Percentiles rank a stretch among this genome's conserved stretches.
These are phyloP conservation scores for Halisarca cf. caerulea DNA, from an alignment of 37 sponge, comb jelly and placozoan genomes.

Conservation along the genomic window DNA sequence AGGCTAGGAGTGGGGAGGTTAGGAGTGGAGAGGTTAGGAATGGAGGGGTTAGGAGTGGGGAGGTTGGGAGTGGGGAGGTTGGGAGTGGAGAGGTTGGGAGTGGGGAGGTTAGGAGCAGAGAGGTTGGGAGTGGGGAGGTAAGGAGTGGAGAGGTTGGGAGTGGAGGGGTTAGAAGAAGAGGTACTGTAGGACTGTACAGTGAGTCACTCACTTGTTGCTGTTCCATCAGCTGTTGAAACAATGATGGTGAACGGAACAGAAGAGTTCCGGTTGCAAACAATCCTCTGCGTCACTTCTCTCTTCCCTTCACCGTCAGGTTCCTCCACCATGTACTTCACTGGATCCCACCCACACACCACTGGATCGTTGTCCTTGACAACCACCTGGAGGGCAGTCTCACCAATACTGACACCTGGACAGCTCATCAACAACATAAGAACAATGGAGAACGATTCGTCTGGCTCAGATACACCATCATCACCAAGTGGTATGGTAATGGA, in stretches of 20 bases:
- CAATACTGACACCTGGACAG: background rate
- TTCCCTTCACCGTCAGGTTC: background rate
- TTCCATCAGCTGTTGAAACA: background rate
- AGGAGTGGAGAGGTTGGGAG: no score
- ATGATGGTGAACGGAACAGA: background rate
- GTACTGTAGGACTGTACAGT: no score
- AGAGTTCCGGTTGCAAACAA: background rate
- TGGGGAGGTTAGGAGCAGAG: no score
- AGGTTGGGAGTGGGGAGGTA: no score
- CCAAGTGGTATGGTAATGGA: background rate
- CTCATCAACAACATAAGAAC: background rate
- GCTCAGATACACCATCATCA: background rate
- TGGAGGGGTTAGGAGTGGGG: no score
- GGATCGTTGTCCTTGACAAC: background rate
- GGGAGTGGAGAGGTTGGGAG: no score
- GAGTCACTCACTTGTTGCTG: conserved; percentile 21
- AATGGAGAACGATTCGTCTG: background rate
- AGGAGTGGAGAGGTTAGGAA: no score
- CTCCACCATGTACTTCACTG: background rate
- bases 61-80: no score
- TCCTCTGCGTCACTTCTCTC: background rate
- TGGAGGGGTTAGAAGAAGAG: no score
- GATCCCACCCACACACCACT: background rate
- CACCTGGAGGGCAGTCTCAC: background rate
- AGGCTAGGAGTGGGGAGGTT: no score